Percentiles rank a stretch among this genome's conserved stretches.
Evolutionary conservation across 2,797 vertebrate genomes (phyloP).

Genomic region (Cyprinodon diabolis): DNA sequence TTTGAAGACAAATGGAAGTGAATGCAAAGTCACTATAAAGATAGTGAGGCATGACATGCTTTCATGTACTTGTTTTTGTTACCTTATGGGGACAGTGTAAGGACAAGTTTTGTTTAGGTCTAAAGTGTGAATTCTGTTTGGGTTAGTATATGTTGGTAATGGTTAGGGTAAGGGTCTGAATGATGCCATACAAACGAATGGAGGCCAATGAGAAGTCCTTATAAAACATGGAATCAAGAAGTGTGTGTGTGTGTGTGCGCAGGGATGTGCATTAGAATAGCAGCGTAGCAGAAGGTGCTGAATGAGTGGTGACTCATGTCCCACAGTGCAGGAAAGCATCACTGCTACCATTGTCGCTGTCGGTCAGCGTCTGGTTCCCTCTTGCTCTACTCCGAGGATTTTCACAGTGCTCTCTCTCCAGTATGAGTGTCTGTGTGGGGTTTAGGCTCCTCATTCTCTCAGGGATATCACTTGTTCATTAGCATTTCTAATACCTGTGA

Average conservation of each 20-base stretch:
- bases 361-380: slow-evolving; percentile 35
- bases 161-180: too few species aligned
- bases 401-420: slow-evolving; percentile 22
- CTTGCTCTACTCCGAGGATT: slow-evolving; percentile 23
- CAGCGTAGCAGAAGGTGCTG: slow-evolving; percentile 38
- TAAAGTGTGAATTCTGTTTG: too few species aligned
- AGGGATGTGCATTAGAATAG: slow-evolving; percentile 9
- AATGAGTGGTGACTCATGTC: slow-evolving; percentile 62
- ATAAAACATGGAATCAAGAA: too few species aligned
- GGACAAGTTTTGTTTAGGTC: too few species aligned
- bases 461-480: slow-evolving; percentile 58
- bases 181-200: too few species aligned
- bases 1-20: neutral
- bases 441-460: slow-evolving; percentile 34
- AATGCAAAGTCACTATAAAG: neutral
- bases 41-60: too few species aligned
- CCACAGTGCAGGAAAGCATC: slow-evolving; percentile 57
- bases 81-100: too few species aligned
- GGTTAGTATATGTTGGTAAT: too few species aligned
- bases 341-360: slow-evolving; percentile 60
- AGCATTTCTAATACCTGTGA: slow-evolving; percentile 16
- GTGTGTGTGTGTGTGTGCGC: slow-evolving; percentile 1
- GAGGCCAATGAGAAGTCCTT: too few species aligned
- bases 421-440: slow-evolving; percentile 16
- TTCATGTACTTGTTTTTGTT: too few species aligned